Evolutionary conservation across 2,113 vertebrate species (phyloP), one percentile per base, ranked within the genome.

Genomic region (Hoplias malabaricus): DNA sequence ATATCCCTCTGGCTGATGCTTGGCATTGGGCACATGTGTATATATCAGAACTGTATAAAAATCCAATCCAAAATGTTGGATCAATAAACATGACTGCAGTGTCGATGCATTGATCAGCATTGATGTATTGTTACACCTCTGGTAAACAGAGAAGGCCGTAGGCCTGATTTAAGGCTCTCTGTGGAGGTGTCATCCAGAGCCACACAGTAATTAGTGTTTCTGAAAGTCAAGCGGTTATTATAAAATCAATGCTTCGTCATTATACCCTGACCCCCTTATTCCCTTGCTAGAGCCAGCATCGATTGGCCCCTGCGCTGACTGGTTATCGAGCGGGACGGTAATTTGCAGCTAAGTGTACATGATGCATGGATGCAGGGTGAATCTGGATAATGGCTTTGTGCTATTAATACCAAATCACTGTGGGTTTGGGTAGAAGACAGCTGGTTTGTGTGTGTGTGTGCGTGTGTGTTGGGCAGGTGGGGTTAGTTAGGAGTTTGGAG

Each of bases 201-300:
- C 53, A 80, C 71, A 65, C 23, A 74, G 83, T 85, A 84, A 86
- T 88, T 86, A 88, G 85, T 83, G 81, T 85, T 86, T 86, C 80
- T 84, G 86, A 85, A 88, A 88, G 80, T 82, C 83, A 81, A 85
- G 84, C 83, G 76, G 82, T 85, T 88, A 79, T 86, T 89, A 88
- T 85, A 85, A 85, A 88, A 88, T 86, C 86, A 84, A 84, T 84
- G 80, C 46, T 79, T 84, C 79, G 84, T 84, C 48, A 75, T 88
- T 86, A 83, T 80, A 83, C 72, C 70, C 53, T 69, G 69, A 77
- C 77, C 84, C 84, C 81, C 85, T 82, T 81, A 81, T 76, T 63
- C 71, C 73, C 54, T 65, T 63, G 75, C 83, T 72, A 75, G 74
- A 73, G 23, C 29, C 61, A 50, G 46, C 84, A 82, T 88, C 69